These are phyloP conservation scores for Altica lythri DNA, from an alignment of 2,888 invertebrate species.

Conservation along the genomic window DNA sequence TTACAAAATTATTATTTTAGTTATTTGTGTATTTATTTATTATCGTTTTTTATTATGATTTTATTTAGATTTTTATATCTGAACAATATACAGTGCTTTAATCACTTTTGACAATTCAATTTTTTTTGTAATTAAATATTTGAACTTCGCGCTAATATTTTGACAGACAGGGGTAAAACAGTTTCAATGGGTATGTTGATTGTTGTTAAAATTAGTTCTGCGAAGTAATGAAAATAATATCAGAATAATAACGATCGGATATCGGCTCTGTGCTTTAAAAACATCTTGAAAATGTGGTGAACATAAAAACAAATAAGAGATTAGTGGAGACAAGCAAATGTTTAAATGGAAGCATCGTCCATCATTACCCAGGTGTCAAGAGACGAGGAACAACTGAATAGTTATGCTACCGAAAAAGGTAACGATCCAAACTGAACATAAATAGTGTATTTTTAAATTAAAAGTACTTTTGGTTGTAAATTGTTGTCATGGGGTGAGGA, in stretches of 20 bases:
- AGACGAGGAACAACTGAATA: constrained; percentile 95
- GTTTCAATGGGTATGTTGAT: constrained; percentile 34
- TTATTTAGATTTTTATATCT: no score
- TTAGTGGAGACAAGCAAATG: constrained; percentile 60
- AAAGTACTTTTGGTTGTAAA: no score
- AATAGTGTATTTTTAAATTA: no score
- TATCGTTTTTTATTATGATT: no score
- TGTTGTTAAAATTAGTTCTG: constrained; percentile 33
- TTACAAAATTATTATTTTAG: no score
- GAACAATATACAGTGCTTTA: no score
- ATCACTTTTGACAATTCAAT: neutral
- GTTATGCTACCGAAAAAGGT: constrained; percentile 92
- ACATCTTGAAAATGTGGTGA: constrained; percentile 26
- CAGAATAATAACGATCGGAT: constrained; percentile 7
- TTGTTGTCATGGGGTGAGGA: neutral
- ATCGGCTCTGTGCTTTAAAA: constrained; percentile 20
- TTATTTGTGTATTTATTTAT: no score
- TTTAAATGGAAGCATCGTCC: constrained; percentile 97
- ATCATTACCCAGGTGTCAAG: constrained; percentile 98
- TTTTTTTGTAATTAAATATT: constrained; percentile 1
- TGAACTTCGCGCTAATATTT: constrained; percentile 27
- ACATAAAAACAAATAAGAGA: constrained; percentile 16
- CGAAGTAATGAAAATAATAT: constrained; percentile 20
- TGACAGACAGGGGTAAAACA: constrained; percentile 29
- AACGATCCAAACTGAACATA: no score